A percentile compares a stretch with the other conserved stretches of the same genome.
phyloP scores from a whole-genome alignment of 1,140 invertebrate species.

The Dreissena rostriformis region DNA sequence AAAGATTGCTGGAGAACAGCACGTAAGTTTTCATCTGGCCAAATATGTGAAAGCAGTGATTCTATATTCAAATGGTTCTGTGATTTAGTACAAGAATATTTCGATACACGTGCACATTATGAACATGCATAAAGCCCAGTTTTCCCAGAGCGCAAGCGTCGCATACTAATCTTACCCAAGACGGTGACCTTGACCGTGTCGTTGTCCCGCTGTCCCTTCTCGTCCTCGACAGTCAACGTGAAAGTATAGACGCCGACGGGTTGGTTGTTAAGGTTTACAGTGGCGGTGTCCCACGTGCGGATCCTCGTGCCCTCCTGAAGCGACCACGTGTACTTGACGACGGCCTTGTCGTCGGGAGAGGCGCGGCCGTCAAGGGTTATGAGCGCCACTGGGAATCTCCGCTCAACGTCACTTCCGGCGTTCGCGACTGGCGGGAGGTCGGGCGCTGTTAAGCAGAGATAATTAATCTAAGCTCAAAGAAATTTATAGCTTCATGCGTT shows the following conservation, averaged over 20 bases:
- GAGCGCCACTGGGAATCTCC: not conserved
- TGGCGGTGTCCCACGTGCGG: not conserved
- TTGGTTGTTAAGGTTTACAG: not conserved
- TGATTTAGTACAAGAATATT: too few relatives aligned
- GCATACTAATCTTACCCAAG: slow-evolving; percentile 20
- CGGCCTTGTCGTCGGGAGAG: not conserved
- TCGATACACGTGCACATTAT: too few relatives aligned
- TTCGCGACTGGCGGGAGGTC: slow-evolving; percentile 3
- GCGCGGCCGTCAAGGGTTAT: not conserved
- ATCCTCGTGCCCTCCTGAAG: not conserved
- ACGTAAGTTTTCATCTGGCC: too few relatives aligned
- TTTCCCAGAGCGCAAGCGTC: too few relatives aligned
- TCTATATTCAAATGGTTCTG: too few relatives aligned
- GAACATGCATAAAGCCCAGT: too few relatives aligned
- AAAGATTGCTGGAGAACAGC: too few relatives aligned
- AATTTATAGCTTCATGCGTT: too few relatives aligned
- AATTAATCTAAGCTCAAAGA: not conserved
- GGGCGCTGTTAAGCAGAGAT: not conserved
- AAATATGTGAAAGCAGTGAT: too few relatives aligned
- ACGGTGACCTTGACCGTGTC: slow-evolving; percentile 31
- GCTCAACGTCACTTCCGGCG: slow-evolving; percentile 1
- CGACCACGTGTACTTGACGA: slow-evolving; percentile 14
- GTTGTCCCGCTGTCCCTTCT: slow-evolving; percentile 7
- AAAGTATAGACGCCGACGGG: slow-evolving; percentile 16
- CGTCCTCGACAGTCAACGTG: slow-evolving; percentile 29